Percentiles rank a stretch among this genome's conserved stretches.
Conservation (phyloP, 1,140 invertebrate species). For the Drosophila pandora region DNA sequence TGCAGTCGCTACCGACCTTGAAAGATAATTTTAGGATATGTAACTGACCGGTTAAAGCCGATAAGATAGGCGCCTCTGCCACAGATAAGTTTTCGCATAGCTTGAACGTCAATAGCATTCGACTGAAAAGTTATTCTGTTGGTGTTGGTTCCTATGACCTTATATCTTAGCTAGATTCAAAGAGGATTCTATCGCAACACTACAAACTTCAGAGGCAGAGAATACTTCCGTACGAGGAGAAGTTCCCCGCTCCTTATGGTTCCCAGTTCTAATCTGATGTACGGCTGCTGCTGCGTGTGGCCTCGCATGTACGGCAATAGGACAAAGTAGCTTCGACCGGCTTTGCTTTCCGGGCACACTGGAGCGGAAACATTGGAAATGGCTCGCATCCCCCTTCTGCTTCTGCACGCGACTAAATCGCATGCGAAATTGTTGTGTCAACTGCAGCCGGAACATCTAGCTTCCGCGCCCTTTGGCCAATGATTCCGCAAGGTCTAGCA, state of each 20-base stretch:
- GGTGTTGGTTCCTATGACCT: too few relatives aligned
- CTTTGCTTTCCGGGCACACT: conserved; percentile 36
- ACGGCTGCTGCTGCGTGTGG: background rate
- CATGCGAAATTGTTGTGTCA: conserved; percentile 69
- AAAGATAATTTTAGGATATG: background rate
- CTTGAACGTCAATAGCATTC: too few relatives aligned
- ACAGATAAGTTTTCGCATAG: background rate
- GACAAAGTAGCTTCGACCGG: conserved; percentile 5
- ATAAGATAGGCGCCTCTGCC: background rate
- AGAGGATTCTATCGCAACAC: background rate
- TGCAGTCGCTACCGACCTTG: too few relatives aligned
- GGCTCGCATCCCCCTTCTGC: conserved; percentile 11
- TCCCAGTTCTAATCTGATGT: background rate
- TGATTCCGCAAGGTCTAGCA: conserved; percentile 26
- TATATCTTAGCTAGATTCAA: too few relatives aligned
- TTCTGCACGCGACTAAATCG: conserved; percentile 50
- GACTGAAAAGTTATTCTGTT: too few relatives aligned
- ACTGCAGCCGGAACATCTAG: conserved; percentile 49
- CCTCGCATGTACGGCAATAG: background rate
- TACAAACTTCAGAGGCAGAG: background rate
- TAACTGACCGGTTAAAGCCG: background rate
- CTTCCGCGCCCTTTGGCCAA: background rate
- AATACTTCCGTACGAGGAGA: too few relatives aligned
- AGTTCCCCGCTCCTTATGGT: too few relatives aligned
- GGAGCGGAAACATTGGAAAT: conserved; percentile 43